Evolutionary conservation across 2,113 vertebrate species (phyloP).

Genomic region (Ranitomeya imitator): DNA sequence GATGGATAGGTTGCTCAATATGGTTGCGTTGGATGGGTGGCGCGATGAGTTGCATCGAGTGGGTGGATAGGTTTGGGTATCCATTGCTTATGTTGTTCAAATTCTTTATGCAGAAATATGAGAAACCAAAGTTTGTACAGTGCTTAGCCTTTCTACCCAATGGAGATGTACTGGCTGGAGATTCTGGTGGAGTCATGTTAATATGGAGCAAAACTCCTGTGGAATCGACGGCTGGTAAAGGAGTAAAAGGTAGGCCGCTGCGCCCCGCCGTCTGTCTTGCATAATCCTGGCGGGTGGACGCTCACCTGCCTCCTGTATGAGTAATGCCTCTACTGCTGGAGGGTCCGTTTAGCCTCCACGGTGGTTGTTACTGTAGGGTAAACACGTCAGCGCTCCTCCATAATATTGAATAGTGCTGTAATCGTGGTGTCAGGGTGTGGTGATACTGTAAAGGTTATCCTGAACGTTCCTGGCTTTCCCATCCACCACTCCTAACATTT

Average conservation of each 20-base stretch:
- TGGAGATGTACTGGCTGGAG: slow-evolving; percentile 94
- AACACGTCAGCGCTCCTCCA: not conserved
- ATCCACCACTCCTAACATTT: slow-evolving; percentile 45
- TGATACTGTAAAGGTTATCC: not conserved
- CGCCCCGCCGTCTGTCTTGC: not conserved
- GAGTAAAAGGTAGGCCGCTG: slow-evolving; percentile 82
- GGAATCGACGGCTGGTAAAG: slow-evolving; percentile 88
- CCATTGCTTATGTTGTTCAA: no score
- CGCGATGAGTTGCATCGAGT: no score
- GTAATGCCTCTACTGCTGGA: not conserved
- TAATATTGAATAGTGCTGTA: not conserved
- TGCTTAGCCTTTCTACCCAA: slow-evolving; percentile 91
- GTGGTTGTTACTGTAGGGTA: not conserved
- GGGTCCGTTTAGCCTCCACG: not conserved
- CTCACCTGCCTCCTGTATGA: slow-evolving; percentile 16
- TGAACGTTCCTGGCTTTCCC: not conserved
- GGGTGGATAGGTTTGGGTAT: no score
- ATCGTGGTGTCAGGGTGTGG: slow-evolving; percentile 18
- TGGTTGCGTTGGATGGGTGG: no score
- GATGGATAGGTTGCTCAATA: no score
- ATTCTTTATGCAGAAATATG: slow-evolving; percentile 83
- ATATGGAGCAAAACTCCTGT: slow-evolving; percentile 88
- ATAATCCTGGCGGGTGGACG: not conserved
- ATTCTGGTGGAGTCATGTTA: slow-evolving; percentile 91
- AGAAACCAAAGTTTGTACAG: slow-evolving; percentile 97